Evolutionary conservation across 2,888 invertebrate species (phyloP).

Genomic region (Troides oblongomaculatus): DNA sequence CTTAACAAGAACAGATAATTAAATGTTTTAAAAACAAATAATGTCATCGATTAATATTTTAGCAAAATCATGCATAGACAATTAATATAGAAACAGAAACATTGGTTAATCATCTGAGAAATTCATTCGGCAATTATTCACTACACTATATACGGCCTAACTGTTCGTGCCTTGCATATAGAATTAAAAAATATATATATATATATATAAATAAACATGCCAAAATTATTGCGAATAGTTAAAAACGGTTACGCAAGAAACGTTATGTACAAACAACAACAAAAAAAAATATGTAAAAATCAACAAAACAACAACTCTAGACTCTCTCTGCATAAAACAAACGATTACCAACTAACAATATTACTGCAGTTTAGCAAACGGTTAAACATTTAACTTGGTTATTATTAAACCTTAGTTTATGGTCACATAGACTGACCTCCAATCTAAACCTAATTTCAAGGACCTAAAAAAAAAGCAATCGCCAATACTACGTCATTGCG

Average conservation of each 20-base stretch:
- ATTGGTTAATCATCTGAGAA: slow-evolving; percentile 44
- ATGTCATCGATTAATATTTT: slow-evolving; percentile 11
- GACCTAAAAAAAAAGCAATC: slow-evolving; percentile 54
- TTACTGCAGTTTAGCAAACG: slow-evolving; percentile 15
- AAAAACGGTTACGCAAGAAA: slow-evolving; percentile 32
- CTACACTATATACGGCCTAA: slow-evolving; percentile 13
- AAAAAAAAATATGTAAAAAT: slow-evolving; percentile 6
- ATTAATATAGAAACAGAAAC: slow-evolving; percentile 35
- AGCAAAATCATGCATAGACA: slow-evolving; percentile 57
- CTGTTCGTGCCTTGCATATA: background rate
- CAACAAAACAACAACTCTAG: slow-evolving; percentile 18
- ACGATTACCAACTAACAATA: slow-evolving; percentile 11
- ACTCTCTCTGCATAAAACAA: slow-evolving; percentile 6
- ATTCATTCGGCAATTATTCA: slow-evolving; percentile 41
- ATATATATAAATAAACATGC: slow-evolving; percentile 6
- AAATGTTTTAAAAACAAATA: background rate
- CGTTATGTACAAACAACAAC: slow-evolving; percentile 35
- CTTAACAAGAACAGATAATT: background rate
- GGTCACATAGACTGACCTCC: slow-evolving; percentile 22
- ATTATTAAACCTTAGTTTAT: slow-evolving; percentile 1
- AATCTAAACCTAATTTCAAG: slow-evolving; percentile 37
- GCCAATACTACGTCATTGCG: slow-evolving; percentile 49
- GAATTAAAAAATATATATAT: slow-evolving; percentile 5
- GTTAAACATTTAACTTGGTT: slow-evolving; percentile 32
- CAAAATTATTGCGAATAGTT: slow-evolving; percentile 33